Evolutionary conservation across 2,888 invertebrate genomes (phyloP), one percentile per base, ranked within the genome.

Genomic region (Muscina levida): DNA sequence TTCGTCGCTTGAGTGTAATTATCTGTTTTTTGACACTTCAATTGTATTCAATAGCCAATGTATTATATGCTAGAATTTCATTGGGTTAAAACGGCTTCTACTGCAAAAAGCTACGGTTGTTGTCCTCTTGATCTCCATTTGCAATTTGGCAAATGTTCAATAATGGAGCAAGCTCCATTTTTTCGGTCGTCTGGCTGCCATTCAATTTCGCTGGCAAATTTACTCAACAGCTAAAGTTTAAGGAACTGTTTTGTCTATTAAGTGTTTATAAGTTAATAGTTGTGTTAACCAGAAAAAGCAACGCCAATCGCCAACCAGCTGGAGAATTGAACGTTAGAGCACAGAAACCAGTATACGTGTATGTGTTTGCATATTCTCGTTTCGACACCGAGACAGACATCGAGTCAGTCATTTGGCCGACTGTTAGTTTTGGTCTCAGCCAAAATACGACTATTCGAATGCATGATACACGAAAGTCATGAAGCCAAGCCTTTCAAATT

Each of bases 401-500:
- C 24, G 4, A 48, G 68, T 31, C 73, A 66, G 56, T 74, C 67
- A 48, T 67, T 67, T 74, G 44, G 46, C 56, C 51, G 46, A 31
- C 37, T 66, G 71, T 46, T 65, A 26, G 57, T 62, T 22, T 59
- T 48, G 48, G 42, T 62, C 24, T 42, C 37, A 37, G 48, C 6
- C 44, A 44, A 24, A 57, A 31, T 46, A 37, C 5, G 26, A 17
- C 11, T 57, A 46, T 39, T 24, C 57, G 22, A 62, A 62, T 62
- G 62, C 72, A 77, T 77, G 71, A 71, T 68, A 73, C 72, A 78
- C 77, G 72, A 78, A 72, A 78, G 72, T 78, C 72, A 78, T 68
- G 68, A 68, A 65, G 73, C 77, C 77, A 78, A 78, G 77, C 72
- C 77, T 78, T 73, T 68, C 72, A 78, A 78, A 70, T 73, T 78